Evolutionary conservation across 35 echinoderm and acorn worm genomes (phyloP).

Genomic region (Chiridota heheva): DNA sequence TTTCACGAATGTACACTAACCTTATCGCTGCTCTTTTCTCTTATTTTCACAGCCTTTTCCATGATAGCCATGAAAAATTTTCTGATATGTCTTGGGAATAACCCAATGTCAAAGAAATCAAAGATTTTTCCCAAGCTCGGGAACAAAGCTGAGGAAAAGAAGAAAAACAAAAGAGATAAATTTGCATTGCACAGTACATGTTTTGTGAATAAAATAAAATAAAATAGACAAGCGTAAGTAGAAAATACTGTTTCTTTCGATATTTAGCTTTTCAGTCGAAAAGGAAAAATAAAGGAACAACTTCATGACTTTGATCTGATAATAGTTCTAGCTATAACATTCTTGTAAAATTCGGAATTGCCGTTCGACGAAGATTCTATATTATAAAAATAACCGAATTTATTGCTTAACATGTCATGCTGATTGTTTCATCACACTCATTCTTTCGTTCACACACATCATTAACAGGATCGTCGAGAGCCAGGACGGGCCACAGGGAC

Average conservation of each 20-base stretch:
- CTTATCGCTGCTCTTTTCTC: not conserved
- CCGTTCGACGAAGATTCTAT: too few relatives aligned
- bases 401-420: too few relatives aligned
- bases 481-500: too few relatives aligned
- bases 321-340: not conserved
- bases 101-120: conserved; percentile 16
- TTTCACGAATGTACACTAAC: not conserved
- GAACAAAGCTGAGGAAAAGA: not conserved
- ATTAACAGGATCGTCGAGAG: too few relatives aligned
- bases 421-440: too few relatives aligned
- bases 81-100: not conserved
- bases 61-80: conserved; percentile 24
- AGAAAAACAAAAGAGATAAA: not conserved
- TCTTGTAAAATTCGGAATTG: too few relatives aligned
- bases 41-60: conserved; percentile 1
- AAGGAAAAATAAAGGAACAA: not conserved
- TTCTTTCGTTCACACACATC: too few relatives aligned
- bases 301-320: not conserved
- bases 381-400: too few relatives aligned
- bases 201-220: not conserved
- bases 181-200: not conserved
- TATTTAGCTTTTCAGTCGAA: too few relatives aligned
- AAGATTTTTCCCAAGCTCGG: conserved; percentile 3
- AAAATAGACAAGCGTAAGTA: not conserved
- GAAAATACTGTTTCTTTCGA: too few relatives aligned